phyloP scores from a whole-genome alignment of 2,797 vertebrate genomes.

The Brachyrhaphis roseni region DNA sequence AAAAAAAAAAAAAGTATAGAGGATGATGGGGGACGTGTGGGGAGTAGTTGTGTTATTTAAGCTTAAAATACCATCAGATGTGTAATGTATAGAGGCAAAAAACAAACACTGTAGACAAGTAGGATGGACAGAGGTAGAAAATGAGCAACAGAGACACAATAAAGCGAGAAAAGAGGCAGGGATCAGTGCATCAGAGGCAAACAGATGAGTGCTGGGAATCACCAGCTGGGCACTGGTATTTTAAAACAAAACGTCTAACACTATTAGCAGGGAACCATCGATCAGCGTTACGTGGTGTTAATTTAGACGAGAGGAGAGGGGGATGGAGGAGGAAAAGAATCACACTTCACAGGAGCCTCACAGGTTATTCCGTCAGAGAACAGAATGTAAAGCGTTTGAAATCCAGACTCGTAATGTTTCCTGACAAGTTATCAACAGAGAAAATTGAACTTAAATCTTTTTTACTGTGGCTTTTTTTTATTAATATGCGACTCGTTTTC shows the following conservation, averaged over 20 bases:
- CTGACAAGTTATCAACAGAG: conserved; percentile 19
- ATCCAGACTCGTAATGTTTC: conserved; percentile 15
- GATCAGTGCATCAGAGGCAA: conserved; percentile 82
- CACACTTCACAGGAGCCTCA: conserved; percentile 44
- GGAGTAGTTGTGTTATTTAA: conserved; percentile 86
- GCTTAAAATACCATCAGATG: conserved; percentile 94
- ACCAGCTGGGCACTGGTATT: conserved; percentile 84
- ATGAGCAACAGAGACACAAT: conserved; percentile 59
- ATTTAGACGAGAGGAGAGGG: conserved; percentile 70
- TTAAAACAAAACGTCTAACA: conserved; percentile 85
- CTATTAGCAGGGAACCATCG: conserved; percentile 83
- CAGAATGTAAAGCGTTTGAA: conserved; percentile 28
- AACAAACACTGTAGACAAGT: conserved; percentile 84
- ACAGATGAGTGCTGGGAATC: conserved; percentile 84
- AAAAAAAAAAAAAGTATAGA: conserved; percentile 57
- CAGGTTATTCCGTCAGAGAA: conserved; percentile 43
- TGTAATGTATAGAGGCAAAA: conserved; percentile 88
- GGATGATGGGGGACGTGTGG: conserved; percentile 56
- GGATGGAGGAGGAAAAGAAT: conserved; percentile 35
- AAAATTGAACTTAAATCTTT: conserved; percentile 2
- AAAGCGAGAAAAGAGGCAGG: conserved; percentile 58
- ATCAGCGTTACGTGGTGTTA: conserved; percentile 82
- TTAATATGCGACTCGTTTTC: conserved; percentile 31
- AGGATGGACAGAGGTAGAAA: conserved; percentile 54
- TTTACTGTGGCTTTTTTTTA: conserved; percentile 17